A percentile compares a stretch with the other conserved stretches of the same genome.
phyloP scores from a whole-genome alignment of 2,113 vertebrate species.

The Sprattus sprattus region DNA sequence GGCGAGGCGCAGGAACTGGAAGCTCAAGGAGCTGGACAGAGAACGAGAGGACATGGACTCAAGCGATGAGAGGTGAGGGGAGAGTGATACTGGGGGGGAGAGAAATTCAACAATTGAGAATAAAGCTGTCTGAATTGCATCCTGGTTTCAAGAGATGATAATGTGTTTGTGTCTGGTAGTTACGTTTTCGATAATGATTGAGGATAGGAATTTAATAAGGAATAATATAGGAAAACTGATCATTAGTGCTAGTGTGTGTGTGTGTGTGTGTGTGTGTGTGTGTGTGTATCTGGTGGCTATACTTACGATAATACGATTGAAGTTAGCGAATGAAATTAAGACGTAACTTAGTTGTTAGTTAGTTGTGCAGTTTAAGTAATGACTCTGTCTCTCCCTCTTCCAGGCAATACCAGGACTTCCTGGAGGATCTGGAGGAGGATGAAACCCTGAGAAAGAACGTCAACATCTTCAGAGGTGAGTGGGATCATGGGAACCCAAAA shows the following conservation, averaged over 20 bases:
- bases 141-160: no score
- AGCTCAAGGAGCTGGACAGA: slow-evolving; percentile 83
- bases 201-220: no score
- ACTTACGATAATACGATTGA: no score
- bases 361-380: not conserved
- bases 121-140: no score
- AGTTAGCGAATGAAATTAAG: not conserved
- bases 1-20: slow-evolving; percentile 91
- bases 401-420: slow-evolving; percentile 96
- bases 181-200: no score
- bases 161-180: no score
- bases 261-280: no score
- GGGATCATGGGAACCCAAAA: not conserved
- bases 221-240: no score
- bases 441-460: slow-evolving; percentile 92
- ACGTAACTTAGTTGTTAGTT: not conserved
- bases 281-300: no score
- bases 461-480: slow-evolving; percentile 91
- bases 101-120: no score
- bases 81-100: not conserved
- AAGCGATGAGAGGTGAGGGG: slow-evolving; percentile 85
- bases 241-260: no score
- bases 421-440: slow-evolving; percentile 97
- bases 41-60: slow-evolving; percentile 82
- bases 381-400: slow-evolving; percentile 24